Conservation (phyloP, 1,140 invertebrate genomes). For the Habropoda laboriosa region DNA sequence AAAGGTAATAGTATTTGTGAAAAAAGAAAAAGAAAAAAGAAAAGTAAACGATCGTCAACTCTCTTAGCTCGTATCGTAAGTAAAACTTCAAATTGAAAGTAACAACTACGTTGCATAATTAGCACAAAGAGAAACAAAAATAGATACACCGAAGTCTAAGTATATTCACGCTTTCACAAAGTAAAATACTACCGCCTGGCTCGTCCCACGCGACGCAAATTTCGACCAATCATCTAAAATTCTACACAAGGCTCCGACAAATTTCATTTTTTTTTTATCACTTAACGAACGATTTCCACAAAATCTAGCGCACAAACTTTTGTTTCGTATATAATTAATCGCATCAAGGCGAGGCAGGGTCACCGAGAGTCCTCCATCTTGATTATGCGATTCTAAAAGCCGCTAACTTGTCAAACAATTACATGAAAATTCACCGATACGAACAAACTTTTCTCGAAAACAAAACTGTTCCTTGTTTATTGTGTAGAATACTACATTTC, state of each 20-base stretch:
- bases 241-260: constrained; percentile 72
- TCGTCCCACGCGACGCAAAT: constrained; percentile 53
- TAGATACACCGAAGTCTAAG: background rate
- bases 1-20: background rate
- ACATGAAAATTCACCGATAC: constrained; percentile 3
- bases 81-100: background rate
- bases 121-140: background rate
- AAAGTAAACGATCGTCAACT: background rate
- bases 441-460: constrained; percentile 8
- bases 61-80: background rate
- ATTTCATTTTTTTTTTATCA: constrained; percentile 61
- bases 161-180: constrained; percentile 15
- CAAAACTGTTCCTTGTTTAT: background rate
- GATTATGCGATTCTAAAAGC: constrained; percentile 21
- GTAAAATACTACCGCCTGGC: constrained; percentile 40
- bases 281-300: constrained; percentile 71
- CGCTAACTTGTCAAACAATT: constrained; percentile 1
- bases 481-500: background rate
- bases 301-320: constrained; percentile 76
- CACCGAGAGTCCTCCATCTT: constrained; percentile 29
- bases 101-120: background rate
- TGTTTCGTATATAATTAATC: constrained; percentile 66
- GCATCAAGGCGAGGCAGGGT: constrained; percentile 64
- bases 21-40: background rate
- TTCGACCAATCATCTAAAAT: constrained; percentile 68